Base-by-base conservation (phyloP, 2,113 vertebrate species). In the Jacana jacana region DNA sequence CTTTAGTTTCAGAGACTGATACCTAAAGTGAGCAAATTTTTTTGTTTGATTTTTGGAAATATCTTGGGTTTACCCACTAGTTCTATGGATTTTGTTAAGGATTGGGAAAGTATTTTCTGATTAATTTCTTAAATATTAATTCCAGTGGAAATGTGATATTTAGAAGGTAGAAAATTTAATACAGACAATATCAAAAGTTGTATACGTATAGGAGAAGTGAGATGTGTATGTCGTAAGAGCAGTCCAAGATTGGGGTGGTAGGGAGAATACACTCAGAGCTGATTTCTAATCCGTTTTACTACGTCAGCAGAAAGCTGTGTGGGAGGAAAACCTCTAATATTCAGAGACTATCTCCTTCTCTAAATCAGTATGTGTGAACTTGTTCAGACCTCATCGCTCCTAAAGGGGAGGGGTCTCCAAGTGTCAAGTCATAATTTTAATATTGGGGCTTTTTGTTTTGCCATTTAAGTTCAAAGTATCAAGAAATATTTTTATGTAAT, bases 1-100 rank as follows among this genome's bases (percentile, higher is more conserved):
- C 22, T 58, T 93, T 65, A 5, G 9, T 78, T 81, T 33, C 0
- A 1, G 44, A 85, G 66, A 27, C 42, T 79, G 39, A 11, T 55
- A 18, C 44, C 52, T 64, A 28, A 75, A 72, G 35, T 0, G 0
- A 72, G 19, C 17, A 3, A n/a, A n/a, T 28, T 70, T 58, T 44
- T 35, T 68, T 75, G 5, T 25, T 25, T 15, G 6, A 13, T n/a
- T 54, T 52, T n/a, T 42, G 31, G 8, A 76, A 75, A 4, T 28
- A 33, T 3, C 8, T 73, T 65, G 6, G 23, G 73, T 65, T 61
- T 22, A 42, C 54, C 68, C 8, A 10, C 18, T 37, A 17, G 20
- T n/a, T 31, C 2, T 46, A 28, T 8, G 25, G 15, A 11, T 63
- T 89, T 63, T 85, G 11, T 64, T 85, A 55, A 54, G 46, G 30